Evolutionary conservation across 2,797 vertebrate genomes (phyloP).

Genomic region (Anguilla anguilla): DNA sequence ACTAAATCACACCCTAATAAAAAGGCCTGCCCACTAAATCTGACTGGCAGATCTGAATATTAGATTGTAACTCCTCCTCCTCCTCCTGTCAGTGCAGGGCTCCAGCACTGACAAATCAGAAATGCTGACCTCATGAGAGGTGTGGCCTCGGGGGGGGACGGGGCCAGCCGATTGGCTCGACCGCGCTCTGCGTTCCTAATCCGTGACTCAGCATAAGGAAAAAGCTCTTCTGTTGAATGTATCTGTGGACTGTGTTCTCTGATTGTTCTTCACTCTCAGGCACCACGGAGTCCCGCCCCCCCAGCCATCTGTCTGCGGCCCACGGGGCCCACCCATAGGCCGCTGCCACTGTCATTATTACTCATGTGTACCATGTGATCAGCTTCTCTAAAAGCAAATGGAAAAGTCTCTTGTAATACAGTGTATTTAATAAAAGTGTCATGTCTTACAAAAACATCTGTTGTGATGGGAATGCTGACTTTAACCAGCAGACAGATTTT

Average conservation of each 20-base stretch:
- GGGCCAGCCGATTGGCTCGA: slow-evolving; percentile 60
- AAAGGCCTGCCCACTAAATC: neutral
- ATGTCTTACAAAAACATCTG: slow-evolving; percentile 74
- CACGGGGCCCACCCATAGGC: slow-evolving; percentile 69
- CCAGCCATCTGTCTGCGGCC: neutral
- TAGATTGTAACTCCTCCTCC: neutral
- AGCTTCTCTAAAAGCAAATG: slow-evolving; percentile 78
- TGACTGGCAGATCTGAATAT: neutral
- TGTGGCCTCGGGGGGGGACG: neutral
- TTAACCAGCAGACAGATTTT: neutral
- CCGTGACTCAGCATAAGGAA: slow-evolving; percentile 88
- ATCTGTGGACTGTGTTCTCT: slow-evolving; percentile 65
- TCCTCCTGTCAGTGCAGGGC: neutral
- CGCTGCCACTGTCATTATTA: slow-evolving; percentile 72
- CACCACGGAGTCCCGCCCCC: neutral
- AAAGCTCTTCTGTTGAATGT: slow-evolving; percentile 79
- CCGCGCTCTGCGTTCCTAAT: slow-evolving; percentile 27
- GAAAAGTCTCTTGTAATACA: slow-evolving; percentile 88
- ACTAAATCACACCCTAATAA: neutral
- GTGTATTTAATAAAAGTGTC: slow-evolving; percentile 94
- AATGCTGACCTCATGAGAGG: neutral
- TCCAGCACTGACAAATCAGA: neutral
- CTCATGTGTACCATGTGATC: slow-evolving; percentile 79
- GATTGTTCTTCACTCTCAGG: slow-evolving; percentile 56
- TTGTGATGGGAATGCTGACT: neutral